Evolutionary conservation across 2,888 invertebrate species (phyloP).

Genomic region (Protonemura montana): DNA sequence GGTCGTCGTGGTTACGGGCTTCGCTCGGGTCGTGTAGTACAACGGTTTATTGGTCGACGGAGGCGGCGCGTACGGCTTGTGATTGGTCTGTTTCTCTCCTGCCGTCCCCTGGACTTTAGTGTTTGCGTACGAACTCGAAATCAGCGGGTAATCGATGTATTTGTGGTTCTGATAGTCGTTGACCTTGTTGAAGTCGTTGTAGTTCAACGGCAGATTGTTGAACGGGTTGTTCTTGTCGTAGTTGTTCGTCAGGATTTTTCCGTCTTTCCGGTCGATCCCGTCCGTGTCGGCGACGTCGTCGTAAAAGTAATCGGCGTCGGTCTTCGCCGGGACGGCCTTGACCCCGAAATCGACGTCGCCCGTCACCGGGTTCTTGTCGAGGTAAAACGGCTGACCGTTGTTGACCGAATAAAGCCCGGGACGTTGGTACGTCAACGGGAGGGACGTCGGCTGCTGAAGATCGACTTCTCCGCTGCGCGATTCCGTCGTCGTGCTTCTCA

Average conservation of each 20-base stretch:
- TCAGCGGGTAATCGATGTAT: constrained; percentile 64
- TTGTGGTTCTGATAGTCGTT: constrained; percentile 44
- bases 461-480: no score
- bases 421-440: constrained; percentile 33
- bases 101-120: constrained; percentile 71
- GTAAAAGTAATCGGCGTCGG: constrained; percentile 52
- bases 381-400: constrained; percentile 73
- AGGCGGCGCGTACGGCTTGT: constrained; percentile 41
- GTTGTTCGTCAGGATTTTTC: constrained; percentile 52
- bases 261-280: constrained; percentile 64
- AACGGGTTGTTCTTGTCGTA: constrained; percentile 30
- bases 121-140: constrained; percentile 76
- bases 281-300: constrained; percentile 56
- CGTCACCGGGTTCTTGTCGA: constrained; percentile 73
- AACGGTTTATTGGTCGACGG: constrained; percentile 50
- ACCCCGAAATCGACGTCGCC: constrained; percentile 70
- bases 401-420: constrained; percentile 64
- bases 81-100: constrained; percentile 43
- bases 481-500: no score
- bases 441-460: background rate
- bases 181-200: constrained; percentile 45
- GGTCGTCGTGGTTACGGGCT: constrained; percentile 50
- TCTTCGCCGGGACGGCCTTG: constrained; percentile 59
- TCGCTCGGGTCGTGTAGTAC: constrained; percentile 51
- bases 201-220: constrained; percentile 32